Base-by-base conservation (phyloP, 2,888 invertebrate genomes). In the Caenorhabditis sulstoni region DNA sequence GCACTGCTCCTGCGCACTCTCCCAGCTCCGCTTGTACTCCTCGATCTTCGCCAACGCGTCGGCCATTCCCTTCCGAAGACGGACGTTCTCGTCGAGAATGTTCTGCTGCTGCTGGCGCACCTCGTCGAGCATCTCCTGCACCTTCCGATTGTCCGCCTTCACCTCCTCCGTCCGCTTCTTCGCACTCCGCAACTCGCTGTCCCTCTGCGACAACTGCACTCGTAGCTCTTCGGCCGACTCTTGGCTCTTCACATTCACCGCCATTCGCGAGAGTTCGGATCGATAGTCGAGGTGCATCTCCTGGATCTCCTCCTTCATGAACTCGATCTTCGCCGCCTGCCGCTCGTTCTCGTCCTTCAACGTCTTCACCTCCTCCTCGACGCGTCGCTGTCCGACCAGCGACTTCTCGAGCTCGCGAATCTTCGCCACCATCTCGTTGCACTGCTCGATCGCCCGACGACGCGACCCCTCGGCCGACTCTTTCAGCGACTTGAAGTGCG, bases 241-340 rank as follows among this genome's bases (percentile, higher is more conserved):
- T 3, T 7, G 23, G 22, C 52, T 52, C 52, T n/a, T 23, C 7
- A 14, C 14, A 11, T 41, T 14, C 41, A 3, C 41, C 41, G 84
- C 83, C 23, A 84, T 45, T 22, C 58, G 50, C 3, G 76, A 47
- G 47, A 84, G 52, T 39, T 84, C 84, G 23, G 66, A 64, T 20
- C 83, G 82, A 65, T 86, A 81, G 58, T 85, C 85, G 8, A 70
- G 41, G 58, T 85, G 86, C 12, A 82, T 73, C 58, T 81, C 85
- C 7, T 79, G 75, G 37, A 87, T 68, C 65, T 87, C 86, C 22
- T 80, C 81, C 80, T 85, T 71, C 71, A 78, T 64, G 20, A 45
- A 78, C 16, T 71, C 66, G n/a, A 78, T 66, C 20, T 78, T 78
- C 52, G 53, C 18, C n/a, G 29, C 23, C 37, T 71, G 71, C 1